Conservation (phyloP, 2,797 vertebrate species). For the Sarcoramphus papa region DNA sequence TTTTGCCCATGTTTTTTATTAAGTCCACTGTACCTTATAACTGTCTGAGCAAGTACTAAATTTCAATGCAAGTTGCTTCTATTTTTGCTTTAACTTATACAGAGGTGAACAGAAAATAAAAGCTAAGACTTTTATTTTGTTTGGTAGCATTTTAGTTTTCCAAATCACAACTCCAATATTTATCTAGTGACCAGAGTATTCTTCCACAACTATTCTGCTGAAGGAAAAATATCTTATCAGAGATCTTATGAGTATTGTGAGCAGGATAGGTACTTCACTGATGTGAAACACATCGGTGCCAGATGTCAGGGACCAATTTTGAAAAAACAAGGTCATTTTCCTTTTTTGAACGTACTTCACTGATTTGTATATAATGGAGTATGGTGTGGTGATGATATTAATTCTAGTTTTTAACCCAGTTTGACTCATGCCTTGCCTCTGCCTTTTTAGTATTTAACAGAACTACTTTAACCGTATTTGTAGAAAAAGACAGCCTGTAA, state of each 20-base stretch:
- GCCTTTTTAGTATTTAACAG: neutral
- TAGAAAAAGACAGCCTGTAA: neutral
- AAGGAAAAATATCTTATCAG: neutral
- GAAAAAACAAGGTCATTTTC: neutral
- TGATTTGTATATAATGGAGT: neutral
- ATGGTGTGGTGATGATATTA: neutral
- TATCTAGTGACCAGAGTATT: neutral
- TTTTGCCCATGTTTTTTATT: neutral
- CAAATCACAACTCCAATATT: neutral
- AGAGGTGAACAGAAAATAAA: neutral
- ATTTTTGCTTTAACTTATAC: neutral
- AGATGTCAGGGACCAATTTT: neutral
- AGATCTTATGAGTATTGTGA: neutral
- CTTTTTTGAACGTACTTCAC: neutral
- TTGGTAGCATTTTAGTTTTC: neutral
- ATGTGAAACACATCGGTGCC: neutral
- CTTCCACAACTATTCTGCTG: neutral
- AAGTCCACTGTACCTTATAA: neutral
- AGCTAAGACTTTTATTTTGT: neutral
- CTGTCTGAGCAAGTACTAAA: neutral
- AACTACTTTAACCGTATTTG: neutral
- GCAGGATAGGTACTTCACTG: neutral
- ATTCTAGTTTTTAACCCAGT: neutral
- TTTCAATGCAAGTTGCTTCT: neutral
- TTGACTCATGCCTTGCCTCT: neutral